Percentiles rank a stretch among this genome's conserved stretches.
phyloP scores from a whole-genome alignment of 2,797 vertebrate genomes.

The Platalea minor region DNA sequence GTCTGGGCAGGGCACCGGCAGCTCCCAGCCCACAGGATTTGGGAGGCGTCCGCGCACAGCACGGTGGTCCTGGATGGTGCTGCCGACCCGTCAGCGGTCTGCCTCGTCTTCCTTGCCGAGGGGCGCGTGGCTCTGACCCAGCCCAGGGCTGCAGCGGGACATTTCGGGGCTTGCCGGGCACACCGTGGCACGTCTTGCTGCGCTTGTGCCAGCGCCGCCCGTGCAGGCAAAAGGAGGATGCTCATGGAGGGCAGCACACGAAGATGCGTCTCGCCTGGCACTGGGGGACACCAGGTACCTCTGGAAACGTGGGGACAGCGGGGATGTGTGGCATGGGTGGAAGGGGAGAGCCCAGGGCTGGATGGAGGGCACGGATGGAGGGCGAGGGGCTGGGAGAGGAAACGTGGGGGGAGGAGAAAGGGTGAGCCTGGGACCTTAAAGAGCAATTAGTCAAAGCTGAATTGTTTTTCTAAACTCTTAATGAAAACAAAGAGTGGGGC shows the following conservation, averaged over 20 bases:
- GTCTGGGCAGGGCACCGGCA: background rate
- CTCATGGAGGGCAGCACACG: fast-evolving
- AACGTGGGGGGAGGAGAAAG: constrained; percentile 46
- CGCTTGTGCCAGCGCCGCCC: background rate
- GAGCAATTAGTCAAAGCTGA: constrained; percentile 69
- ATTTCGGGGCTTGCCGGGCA: fast-evolving
- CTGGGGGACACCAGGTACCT: background rate
- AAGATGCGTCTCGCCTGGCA: background rate
- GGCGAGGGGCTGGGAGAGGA: constrained; percentile 14
- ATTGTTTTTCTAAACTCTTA: constrained; percentile 76
- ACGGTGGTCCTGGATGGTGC: fast-evolving
- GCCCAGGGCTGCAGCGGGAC: fast-evolving
- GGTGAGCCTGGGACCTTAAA: constrained; percentile 67
- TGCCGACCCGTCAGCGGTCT: background rate
- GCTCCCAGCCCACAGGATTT: background rate
- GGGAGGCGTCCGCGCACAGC: background rate
- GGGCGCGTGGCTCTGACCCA: background rate
- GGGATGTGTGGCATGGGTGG: background rate
- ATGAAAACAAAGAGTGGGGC: constrained; percentile 76
- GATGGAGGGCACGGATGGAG: background rate
- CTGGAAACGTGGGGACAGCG: background rate
- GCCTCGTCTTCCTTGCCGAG: background rate
- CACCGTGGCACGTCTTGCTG: fast-evolving
- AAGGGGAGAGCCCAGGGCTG: background rate
- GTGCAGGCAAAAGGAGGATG: background rate